A percentile compares a stretch with the other conserved stretches of the same genome.
These are phyloP conservation scores for Ia io DNA, from an alignment of 2,113 vertebrate species.

Conservation along the genomic window DNA sequence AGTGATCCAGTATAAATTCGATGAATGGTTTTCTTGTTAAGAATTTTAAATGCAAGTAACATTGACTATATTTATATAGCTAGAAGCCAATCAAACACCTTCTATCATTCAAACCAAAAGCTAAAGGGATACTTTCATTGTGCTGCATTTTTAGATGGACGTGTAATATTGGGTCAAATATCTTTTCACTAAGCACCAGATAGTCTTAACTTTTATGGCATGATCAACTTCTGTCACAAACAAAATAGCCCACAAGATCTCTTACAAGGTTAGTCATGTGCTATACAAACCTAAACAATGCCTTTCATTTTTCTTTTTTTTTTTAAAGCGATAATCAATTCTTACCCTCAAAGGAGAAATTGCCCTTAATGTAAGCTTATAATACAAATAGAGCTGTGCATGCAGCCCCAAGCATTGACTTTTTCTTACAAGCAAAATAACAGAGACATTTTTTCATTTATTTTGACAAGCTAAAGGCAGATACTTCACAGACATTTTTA, in stretches of 20 bases:
- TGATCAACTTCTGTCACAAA: slow-evolving; percentile 3
- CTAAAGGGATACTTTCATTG: slow-evolving; percentile 30
- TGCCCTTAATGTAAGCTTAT: background rate
- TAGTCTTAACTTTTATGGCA: background rate
- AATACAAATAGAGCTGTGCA: background rate
- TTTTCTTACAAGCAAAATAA: background rate
- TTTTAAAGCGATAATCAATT: background rate
- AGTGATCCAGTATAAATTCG: slow-evolving; percentile 37
- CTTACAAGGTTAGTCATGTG: slow-evolving; percentile 45
- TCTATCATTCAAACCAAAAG: slow-evolving; percentile 22
- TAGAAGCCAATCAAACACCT: slow-evolving; percentile 40
- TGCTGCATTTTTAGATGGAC: slow-evolving; percentile 9
- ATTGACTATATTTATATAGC: slow-evolving; percentile 38
- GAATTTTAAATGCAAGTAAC: slow-evolving; percentile 62
- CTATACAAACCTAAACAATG: background rate
- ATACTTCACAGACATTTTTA: background rate
- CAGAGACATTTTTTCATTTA: background rate
- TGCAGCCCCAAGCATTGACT: background rate
- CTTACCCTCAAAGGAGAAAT: background rate
- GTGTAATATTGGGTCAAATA: background rate
- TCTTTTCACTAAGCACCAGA: background rate
- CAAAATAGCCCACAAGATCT: slow-evolving; percentile 18
- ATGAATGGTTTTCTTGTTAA: slow-evolving; percentile 55
- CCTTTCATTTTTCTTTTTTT: background rate
- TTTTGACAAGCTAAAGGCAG: background rate